Percentiles rank a stretch among this genome's conserved stretches.
phyloP scores from a whole-genome alignment of 2,797 vertebrate species.

The Girardinus metallicus region DNA sequence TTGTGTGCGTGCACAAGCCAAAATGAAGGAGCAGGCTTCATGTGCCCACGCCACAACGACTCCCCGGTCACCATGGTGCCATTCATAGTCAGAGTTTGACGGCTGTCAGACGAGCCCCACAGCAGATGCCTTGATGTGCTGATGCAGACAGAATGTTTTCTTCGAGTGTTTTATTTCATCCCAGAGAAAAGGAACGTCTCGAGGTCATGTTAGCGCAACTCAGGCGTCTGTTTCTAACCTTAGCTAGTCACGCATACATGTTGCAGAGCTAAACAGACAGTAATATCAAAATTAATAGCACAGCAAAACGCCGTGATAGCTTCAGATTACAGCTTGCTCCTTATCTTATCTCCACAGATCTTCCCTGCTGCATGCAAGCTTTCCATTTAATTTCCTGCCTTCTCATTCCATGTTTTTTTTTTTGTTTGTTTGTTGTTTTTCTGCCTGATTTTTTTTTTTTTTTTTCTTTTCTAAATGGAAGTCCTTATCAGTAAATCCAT shows the following conservation, averaged over 20 bases:
- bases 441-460: background rate
- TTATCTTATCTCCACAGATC: slow-evolving; percentile 31
- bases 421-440: background rate
- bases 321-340: slow-evolving; percentile 4
- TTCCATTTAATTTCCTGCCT: slow-evolving; percentile 5
- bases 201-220: slow-evolving; percentile 11
- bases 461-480: slow-evolving; percentile 1
- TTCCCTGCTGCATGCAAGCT: background rate
- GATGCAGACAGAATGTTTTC: slow-evolving; percentile 70
- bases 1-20: background rate
- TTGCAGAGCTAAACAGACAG: slow-evolving; percentile 7
- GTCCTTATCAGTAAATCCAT: slow-evolving; percentile 18
- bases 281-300: slow-evolving; percentile 12
- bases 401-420: slow-evolving; percentile 14
- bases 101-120: slow-evolving; percentile 69
- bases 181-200: background rate
- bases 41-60: slow-evolving; percentile 26
- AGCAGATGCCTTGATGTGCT: slow-evolving; percentile 72
- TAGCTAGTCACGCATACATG: background rate
- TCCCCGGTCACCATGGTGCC: slow-evolving; percentile 61
- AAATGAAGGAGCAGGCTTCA: slow-evolving; percentile 19
- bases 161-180: slow-evolving; percentile 39
- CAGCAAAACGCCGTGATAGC: background rate
- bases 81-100: slow-evolving; percentile 70
- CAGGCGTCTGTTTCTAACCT: background rate